phyloP scores from a whole-genome alignment of 2,113 vertebrate genomes.

The Indri indri region DNA sequence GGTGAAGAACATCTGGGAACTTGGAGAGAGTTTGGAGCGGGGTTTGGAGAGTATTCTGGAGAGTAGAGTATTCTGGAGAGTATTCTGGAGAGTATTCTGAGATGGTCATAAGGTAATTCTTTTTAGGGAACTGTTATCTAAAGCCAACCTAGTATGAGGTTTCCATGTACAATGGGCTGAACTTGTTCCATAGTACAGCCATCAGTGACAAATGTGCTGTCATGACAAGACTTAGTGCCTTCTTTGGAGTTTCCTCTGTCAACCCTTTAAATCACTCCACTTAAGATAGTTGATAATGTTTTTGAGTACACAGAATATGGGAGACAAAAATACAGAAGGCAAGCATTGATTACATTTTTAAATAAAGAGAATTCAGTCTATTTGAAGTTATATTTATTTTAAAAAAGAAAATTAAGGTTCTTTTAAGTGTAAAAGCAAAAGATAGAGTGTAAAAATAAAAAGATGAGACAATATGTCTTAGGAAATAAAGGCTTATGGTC shows the following conservation, averaged over 20 bases:
- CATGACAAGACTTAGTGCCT: neutral
- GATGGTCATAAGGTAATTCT: neutral
- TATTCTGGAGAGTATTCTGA: neutral
- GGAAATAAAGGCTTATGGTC: neutral
- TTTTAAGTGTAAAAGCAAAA: constrained; percentile 3
- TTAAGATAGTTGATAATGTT: neutral
- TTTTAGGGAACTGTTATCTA: neutral
- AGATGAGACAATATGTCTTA: neutral
- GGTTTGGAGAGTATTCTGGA: neutral
- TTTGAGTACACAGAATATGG: neutral
- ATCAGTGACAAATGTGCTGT: neutral
- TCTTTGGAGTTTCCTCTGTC: neutral
- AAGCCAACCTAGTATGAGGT: neutral
- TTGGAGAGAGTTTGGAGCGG: neutral
- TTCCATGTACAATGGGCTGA: neutral
- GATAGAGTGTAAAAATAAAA: neutral
- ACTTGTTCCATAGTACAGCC: neutral
- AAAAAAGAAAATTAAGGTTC: neutral
- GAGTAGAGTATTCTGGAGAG: neutral
- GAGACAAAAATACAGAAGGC: neutral
- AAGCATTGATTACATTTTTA: neutral
- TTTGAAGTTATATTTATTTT: neutral
- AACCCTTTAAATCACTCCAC: neutral
- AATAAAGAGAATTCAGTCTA: constrained; percentile 16
- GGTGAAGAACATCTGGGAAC: neutral